Conservation (phyloP, 2,888 invertebrate species). For the Zaprionus bogoriensis region DNA sequence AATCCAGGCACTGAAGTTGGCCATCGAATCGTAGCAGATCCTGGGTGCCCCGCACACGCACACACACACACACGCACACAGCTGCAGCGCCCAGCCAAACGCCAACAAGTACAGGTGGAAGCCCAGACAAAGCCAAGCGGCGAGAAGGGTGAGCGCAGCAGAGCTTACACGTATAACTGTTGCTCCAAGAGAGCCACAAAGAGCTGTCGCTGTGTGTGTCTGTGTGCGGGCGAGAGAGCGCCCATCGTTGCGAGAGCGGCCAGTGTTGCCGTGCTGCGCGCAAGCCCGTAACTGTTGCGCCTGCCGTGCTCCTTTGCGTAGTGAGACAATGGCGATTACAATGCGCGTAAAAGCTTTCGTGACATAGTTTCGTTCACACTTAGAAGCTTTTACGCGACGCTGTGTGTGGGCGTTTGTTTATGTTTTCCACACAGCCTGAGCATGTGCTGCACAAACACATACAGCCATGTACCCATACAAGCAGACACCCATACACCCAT, state of each 20-base stretch:
- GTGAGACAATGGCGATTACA: constrained; percentile 45
- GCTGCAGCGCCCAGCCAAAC: constrained; percentile 9
- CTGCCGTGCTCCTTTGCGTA: constrained; percentile 18
- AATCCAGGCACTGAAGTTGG: constrained; percentile 82
- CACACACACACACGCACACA: constrained; percentile 30
- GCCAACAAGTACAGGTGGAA: constrained; percentile 54
- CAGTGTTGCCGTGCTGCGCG: constrained; percentile 66
- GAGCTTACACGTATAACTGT: constrained; percentile 57
- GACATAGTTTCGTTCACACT: constrained; percentile 58
- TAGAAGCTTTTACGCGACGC: constrained; percentile 64
- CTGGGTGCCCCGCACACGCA: constrained; percentile 44
- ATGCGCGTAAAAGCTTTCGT: constrained; percentile 63
- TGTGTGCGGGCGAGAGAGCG: constrained; percentile 4
- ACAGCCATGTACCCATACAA: constrained; percentile 11
- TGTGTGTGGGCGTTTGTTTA: constrained; percentile 70
- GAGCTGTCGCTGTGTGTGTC: neutral
- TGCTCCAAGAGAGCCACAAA: constrained; percentile 44
- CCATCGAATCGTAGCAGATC: constrained; percentile 52
- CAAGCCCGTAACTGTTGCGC: constrained; percentile 65
- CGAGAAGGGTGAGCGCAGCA: constrained; percentile 47
- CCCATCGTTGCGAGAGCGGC: no score
- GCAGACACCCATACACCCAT: neutral
- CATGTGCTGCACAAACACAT: constrained; percentile 55
- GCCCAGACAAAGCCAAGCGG: constrained; percentile 30
- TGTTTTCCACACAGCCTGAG: constrained; percentile 59